A percentile compares a stretch with the other conserved stretches of the same genome.
phyloP scores from a whole-genome alignment of 2,888 invertebrate species.

The Spodoptera exigua region DNA sequence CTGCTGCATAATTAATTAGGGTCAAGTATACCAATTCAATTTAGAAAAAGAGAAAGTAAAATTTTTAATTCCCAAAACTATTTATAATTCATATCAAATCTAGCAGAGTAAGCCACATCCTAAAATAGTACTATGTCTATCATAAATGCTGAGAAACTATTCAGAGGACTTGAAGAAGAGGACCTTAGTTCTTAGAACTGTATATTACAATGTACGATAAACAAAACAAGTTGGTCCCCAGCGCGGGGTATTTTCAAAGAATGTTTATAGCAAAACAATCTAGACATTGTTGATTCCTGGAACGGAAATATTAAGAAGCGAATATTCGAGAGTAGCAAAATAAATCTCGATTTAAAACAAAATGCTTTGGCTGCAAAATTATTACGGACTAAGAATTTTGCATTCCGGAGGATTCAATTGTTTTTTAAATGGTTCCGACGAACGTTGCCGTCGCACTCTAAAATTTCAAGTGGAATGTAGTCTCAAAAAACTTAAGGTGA shows the following conservation, averaged over 20 bases:
- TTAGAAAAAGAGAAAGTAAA: too few relatives aligned
- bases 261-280: conserved; percentile 54
- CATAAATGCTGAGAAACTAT: conserved; percentile 60
- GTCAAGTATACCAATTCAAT: too few relatives aligned
- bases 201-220: conserved; percentile 29
- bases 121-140: conserved; percentile 36
- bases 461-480: conserved; percentile 5
- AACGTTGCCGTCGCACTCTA: conserved; percentile 10
- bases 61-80: too few relatives aligned
- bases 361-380: conserved; percentile 26
- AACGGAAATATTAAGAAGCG: conserved; percentile 43
- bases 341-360: conserved; percentile 31
- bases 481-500: background rate
- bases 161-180: conserved; percentile 48
- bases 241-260: conserved; percentile 51
- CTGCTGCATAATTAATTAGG: too few relatives aligned
- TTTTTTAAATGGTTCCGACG: conserved; percentile 16
- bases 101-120: conserved; percentile 21
- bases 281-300: conserved; percentile 45
- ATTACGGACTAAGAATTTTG: conserved; percentile 21
- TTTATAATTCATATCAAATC: too few relatives aligned
- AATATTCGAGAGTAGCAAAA: conserved; percentile 37
- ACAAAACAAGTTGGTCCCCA: conserved; percentile 43
- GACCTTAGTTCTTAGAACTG: conserved; percentile 24
- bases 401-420: conserved; percentile 30